Conservation (phyloP, 2,797 vertebrate genomes). For the Ataeniobius toweri region DNA sequence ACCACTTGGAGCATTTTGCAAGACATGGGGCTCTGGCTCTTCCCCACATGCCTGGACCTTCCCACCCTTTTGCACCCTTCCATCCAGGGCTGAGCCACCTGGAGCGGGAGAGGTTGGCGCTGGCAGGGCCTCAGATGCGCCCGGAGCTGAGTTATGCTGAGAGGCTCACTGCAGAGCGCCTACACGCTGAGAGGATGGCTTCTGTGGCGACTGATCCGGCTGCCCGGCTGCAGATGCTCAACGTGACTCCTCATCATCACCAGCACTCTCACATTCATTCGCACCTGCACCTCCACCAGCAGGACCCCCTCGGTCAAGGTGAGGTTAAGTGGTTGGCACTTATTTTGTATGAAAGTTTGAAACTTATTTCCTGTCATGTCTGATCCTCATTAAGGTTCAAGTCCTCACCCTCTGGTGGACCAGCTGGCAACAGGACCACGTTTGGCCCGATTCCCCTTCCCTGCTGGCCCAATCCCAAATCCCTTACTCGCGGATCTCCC, state of each 20-base stretch:
- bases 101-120: slow-evolving; percentile 91
- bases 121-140: slow-evolving; percentile 89
- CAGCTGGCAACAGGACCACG: slow-evolving; percentile 91
- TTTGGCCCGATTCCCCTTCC: slow-evolving; percentile 94
- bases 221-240: slow-evolving; percentile 96
- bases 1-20: slow-evolving; percentile 97
- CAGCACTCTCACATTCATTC: slow-evolving; percentile 99
- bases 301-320: slow-evolving; percentile 97
- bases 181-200: slow-evolving; percentile 97
- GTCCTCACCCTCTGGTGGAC: slow-evolving; percentile 89
- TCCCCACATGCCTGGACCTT: slow-evolving; percentile 85
- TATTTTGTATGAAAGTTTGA: neutral
- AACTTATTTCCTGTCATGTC: slow-evolving; percentile 6
- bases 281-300: slow-evolving; percentile 97
- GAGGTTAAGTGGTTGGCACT: slow-evolving; percentile 17
- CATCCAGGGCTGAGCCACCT: slow-evolving; percentile 91
- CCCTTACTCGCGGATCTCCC: slow-evolving; percentile 91
- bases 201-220: slow-evolving; percentile 91
- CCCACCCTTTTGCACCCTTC: slow-evolving; percentile 91
- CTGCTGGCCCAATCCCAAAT: slow-evolving; percentile 91
- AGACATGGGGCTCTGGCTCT: slow-evolving; percentile 92
- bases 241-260: slow-evolving; percentile 97
- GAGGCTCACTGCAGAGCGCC: slow-evolving; percentile 93
- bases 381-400: slow-evolving; percentile 80
- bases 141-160: slow-evolving; percentile 96